Evolutionary conservation across 2,888 invertebrate genomes (phyloP).

Genomic region (Caenorhabditis sp.): DNA sequence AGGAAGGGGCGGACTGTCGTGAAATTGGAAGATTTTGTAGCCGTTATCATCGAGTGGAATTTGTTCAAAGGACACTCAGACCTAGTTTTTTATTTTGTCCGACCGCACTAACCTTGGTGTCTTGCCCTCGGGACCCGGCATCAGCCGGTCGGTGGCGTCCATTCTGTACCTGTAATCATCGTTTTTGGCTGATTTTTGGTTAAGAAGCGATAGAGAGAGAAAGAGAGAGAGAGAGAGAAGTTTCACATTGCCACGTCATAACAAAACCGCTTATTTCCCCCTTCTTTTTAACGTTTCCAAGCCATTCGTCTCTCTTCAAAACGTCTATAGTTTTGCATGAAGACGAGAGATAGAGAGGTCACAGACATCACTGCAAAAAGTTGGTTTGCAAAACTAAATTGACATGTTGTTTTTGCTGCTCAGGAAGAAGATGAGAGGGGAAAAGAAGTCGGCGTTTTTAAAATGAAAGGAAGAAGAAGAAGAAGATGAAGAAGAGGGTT

Average conservation of each 20-base stretch:
- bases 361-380: not conserved
- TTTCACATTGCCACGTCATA: too few species aligned
- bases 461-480: not conserved
- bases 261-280: too few species aligned
- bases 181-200: not conserved
- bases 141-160: conserved; percentile 59
- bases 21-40: not conserved
- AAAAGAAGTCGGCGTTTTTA: not conserved
- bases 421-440: not conserved
- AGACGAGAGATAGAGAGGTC: not conserved
- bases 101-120: conserved; percentile 61
- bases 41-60: conserved; percentile 1
- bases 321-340: not conserved
- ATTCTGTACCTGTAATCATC: conserved; percentile 10
- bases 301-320: too few species aligned
- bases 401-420: not conserved
- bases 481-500: not conserved
- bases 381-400: conserved; percentile 9
- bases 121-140: conserved; percentile 71
- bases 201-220: not conserved
- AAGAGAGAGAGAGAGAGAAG: not conserved
- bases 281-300: too few species aligned
- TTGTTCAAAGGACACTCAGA: conserved; percentile 5
- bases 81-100: conserved; percentile 12
- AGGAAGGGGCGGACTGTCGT: not conserved